Conservation (phyloP, 2,113 vertebrate species). For the Illadopsis cleaveri region DNA sequence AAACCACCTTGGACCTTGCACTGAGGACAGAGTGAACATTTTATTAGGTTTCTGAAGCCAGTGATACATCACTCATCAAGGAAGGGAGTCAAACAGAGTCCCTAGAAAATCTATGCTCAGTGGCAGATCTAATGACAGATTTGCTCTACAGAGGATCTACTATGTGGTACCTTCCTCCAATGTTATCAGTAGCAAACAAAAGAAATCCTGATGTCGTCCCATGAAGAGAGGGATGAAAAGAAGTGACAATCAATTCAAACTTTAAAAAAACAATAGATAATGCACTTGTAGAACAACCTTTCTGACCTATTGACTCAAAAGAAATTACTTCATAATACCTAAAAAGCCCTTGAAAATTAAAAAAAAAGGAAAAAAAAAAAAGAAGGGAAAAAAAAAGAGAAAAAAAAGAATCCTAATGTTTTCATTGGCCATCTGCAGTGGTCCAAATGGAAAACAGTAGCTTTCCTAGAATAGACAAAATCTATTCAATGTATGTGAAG, state of each 20-base stretch:
- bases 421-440: background rate
- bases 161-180: background rate
- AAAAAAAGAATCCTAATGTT: background rate
- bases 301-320: background rate
- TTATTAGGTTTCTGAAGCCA: constrained; percentile 20
- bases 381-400: too few relatives aligned
- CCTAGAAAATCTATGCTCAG: constrained; percentile 8
- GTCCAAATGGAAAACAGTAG: background rate
- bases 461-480: background rate
- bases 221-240: background rate
- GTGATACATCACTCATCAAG: background rate
- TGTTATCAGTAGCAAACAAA: background rate
- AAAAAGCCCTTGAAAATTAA: background rate
- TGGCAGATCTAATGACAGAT: constrained; percentile 9
- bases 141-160: background rate
- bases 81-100: constrained; percentile 23
- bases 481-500: background rate
- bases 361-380: background rate
- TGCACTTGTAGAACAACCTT: background rate
- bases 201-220: background rate
- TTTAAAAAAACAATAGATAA: background rate
- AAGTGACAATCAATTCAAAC: background rate
- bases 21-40: constrained; percentile 21
- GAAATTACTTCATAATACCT: background rate
- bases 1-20: constrained; percentile 52